Conservation (phyloP, 2,888 invertebrate species). For the Dendrolimus houi region DNA sequence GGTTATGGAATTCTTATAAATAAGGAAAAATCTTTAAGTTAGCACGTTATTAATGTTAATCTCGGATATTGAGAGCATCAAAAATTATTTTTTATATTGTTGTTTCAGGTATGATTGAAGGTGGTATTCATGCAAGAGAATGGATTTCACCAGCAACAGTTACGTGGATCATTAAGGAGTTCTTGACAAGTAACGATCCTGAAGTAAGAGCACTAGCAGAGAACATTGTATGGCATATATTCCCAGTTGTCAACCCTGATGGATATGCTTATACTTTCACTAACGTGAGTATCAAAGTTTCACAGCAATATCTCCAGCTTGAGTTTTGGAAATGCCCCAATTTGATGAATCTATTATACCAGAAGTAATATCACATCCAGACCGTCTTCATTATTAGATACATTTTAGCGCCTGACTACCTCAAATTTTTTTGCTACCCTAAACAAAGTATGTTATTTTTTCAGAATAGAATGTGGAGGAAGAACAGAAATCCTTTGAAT, state of each 20-base stretch:
- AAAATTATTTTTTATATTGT: conserved; percentile 18
- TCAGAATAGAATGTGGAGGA: conserved; percentile 84
- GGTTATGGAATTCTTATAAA: no score
- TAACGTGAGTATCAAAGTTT: conserved; percentile 56
- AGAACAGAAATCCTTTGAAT: conserved; percentile 61
- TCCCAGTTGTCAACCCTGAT: conserved; percentile 85
- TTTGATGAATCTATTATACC: no score
- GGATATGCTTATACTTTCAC: conserved; percentile 82
- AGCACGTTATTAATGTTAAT: no score
- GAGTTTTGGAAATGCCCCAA: neutral
- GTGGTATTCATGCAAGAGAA: conserved; percentile 83
- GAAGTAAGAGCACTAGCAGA: conserved; percentile 76
- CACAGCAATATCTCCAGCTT: neutral
- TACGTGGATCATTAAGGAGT: conserved; percentile 81
- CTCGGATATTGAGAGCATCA: no score
- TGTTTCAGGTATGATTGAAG: conserved; percentile 73
- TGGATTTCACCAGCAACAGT: conserved; percentile 82
- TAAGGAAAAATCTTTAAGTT: no score
- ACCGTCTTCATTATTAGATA: no score
- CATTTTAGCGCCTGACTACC: no score
- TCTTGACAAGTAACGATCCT: conserved; percentile 77
- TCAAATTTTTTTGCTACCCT: no score
- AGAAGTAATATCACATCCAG: no score
- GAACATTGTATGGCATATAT: conserved; percentile 84
- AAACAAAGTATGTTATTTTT: conserved; percentile 23